Evolutionary conservation across 35 echinoderm and acorn worm genomes (phyloP).

Genomic region (Lytechinus pictus): DNA sequence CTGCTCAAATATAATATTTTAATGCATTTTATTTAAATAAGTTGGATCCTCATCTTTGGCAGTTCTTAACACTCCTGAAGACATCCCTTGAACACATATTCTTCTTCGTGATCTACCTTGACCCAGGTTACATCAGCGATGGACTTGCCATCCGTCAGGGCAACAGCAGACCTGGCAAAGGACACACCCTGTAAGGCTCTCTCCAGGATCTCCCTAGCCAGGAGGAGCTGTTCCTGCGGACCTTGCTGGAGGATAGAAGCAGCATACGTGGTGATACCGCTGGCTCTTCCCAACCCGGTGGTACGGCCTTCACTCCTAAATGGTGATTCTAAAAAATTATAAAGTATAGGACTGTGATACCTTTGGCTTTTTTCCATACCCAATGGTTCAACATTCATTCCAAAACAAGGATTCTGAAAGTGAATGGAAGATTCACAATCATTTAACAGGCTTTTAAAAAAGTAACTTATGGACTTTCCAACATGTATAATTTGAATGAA

Average conservation of each 20-base stretch:
- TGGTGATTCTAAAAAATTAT: neutral
- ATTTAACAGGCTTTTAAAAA: too few species aligned
- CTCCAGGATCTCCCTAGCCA: constrained; percentile 88
- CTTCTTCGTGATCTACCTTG: constrained; percentile 69
- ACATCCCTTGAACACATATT: neutral
- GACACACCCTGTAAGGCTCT: constrained; percentile 93
- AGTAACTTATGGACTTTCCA: too few species aligned
- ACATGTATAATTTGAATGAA: too few species aligned
- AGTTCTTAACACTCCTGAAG: neutral
- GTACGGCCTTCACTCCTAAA: constrained; percentile 62
- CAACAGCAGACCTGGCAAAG: constrained; percentile 80
- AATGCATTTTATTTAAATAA: neutral
- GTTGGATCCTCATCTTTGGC: neutral
- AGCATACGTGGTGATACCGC: constrained; percentile 76
- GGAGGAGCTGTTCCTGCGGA: constrained; percentile 78
- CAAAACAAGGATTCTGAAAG: constrained; percentile 31
- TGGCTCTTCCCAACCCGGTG: constrained; percentile 37
- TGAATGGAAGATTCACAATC: too few species aligned
- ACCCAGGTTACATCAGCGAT: constrained; percentile 97
- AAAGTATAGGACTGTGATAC: constrained; percentile 45
- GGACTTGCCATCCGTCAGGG: constrained; percentile 86
- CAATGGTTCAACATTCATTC: constrained; percentile 56
- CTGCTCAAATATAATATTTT: neutral
- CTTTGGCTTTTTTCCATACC: constrained; percentile 28
- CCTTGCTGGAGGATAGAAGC: constrained; percentile 82